Base-by-base conservation (phyloP, 2,113 vertebrate species). In the Sander vitreus region DNA sequence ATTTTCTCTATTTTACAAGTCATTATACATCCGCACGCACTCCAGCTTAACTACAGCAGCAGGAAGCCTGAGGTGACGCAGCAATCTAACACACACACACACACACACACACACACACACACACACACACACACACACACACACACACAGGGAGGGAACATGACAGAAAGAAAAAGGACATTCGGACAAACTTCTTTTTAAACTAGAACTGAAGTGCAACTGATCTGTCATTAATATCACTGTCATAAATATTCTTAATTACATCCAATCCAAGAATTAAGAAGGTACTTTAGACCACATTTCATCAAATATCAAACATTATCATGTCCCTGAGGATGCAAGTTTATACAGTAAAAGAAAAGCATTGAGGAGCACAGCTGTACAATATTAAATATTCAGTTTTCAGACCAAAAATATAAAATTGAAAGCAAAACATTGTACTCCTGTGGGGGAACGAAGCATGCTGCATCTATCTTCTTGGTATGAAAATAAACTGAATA, bases 401-500 rank as follows among this genome's bases (percentile, higher is more conserved):
- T 89, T 73, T 55, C 62, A 73, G 76, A 81, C 48, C 57, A 90
- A 76, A 80, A 80, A 83, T 77, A 85, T 85, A 62, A 70, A 91
- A 85, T 39, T 74, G 33, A 81, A 60, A 79, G 76, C 80, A 83
- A 89, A 83, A 68, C 74, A 82, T 54, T 0, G n/a, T 19, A 62
- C 39, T 80, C 83, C 65, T 21, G 10, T 33, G 90, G 78, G 85
- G 25, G 63, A 64, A 6, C 4, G 65, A 76, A 60, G 55, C 73
- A n/a, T 5, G 80, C 77, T 65, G 73, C 81, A 76, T 90, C 68
- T 43, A 67, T 90, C 80, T 87, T 85, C 58, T 48, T 36, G 57
- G 51, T 84, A 30, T 80, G 76, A 78, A 90, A 91, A 91, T 88
- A 89, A 78, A 86, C 76, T 68, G 63, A 82, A 85, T 85, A 59